Conservation (phyloP, 1,140 invertebrate genomes). For the Halotydeus destructor region DNA sequence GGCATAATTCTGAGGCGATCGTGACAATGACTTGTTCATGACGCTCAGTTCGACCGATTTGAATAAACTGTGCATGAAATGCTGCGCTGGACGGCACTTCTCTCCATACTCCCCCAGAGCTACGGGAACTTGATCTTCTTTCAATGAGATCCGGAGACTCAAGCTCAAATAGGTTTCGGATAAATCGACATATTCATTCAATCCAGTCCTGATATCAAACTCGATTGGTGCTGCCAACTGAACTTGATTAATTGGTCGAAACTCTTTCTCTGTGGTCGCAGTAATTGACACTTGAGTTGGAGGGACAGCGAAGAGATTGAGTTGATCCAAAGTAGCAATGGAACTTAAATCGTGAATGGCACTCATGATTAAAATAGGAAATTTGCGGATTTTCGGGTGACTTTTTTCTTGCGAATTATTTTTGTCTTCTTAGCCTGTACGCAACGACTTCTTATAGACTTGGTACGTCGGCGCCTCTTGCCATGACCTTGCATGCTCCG, state of each 20-base stretch:
- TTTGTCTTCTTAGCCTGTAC: background rate
- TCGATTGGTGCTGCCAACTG: constrained; percentile 22
- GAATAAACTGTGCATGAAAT: constrained; percentile 25
- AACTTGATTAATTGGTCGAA: constrained; percentile 20
- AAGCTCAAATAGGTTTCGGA: constrained; percentile 22
- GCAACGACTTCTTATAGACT: background rate
- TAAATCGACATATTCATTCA: constrained; percentile 24
- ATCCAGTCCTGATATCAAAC: constrained; percentile 23
- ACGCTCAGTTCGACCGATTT: constrained; percentile 24
- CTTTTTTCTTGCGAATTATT: too few species aligned
- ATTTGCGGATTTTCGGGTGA: background rate
- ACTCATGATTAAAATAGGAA: constrained; percentile 3
- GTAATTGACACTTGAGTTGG: background rate
- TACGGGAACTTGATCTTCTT: constrained; percentile 10
- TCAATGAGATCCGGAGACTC: constrained; percentile 18
- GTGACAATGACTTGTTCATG: constrained; percentile 27
- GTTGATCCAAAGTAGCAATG: background rate
- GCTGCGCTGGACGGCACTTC: constrained; percentile 20
- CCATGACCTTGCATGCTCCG: too few species aligned
- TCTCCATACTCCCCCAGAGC: constrained; percentile 7
- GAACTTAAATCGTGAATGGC: constrained; percentile 3
- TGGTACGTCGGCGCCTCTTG: too few species aligned
- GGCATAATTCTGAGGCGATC: constrained; percentile 24
- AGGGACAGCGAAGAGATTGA: background rate
- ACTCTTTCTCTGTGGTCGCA: background rate